A percentile compares a stretch with the other conserved stretches of the same genome.
phyloP scores from a whole-genome alignment of 2,888 invertebrate genomes.

The Phyllotreta striolata region DNA sequence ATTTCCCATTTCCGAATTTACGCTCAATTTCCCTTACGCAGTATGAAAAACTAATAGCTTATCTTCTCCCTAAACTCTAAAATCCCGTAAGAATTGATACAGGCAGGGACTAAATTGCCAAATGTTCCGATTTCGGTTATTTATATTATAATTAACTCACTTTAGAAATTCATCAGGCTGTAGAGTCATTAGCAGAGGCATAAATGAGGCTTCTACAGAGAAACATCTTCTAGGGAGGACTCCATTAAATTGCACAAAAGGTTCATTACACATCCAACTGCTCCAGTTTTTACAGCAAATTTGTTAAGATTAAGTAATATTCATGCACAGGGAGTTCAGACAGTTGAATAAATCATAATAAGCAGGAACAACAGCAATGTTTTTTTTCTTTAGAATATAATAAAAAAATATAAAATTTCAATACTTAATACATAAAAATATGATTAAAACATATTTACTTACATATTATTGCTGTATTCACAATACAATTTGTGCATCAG shows the following conservation, averaged over 20 bases:
- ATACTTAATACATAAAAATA: too few relatives aligned
- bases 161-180: slow-evolving; percentile 36
- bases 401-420: too few relatives aligned
- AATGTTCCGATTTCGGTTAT: slow-evolving; percentile 42
- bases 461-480: too few relatives aligned
- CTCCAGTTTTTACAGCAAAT: slow-evolving; percentile 29
- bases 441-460: too few relatives aligned
- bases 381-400: too few relatives aligned
- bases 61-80: slow-evolving; percentile 19
- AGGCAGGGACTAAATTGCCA: slow-evolving; percentile 37
- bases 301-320: slow-evolving; percentile 29
- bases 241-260: slow-evolving; percentile 34
- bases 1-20: slow-evolving; percentile 13
- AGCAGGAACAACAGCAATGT: background rate
- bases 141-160: slow-evolving; percentile 46
- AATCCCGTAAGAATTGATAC: slow-evolving; percentile 40
- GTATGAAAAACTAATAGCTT: slow-evolving; percentile 25
- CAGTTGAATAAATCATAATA: too few relatives aligned
- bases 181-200: slow-evolving; percentile 38
- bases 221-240: slow-evolving; percentile 24
- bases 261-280: slow-evolving; percentile 31
- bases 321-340: slow-evolving; percentile 1
- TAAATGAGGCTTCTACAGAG: slow-evolving; percentile 31
- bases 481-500: too few relatives aligned
- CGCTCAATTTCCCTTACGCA: slow-evolving; percentile 13